Conservation (phyloP, 2,113 vertebrate species). For the Illadopsis cleaveri region DNA sequence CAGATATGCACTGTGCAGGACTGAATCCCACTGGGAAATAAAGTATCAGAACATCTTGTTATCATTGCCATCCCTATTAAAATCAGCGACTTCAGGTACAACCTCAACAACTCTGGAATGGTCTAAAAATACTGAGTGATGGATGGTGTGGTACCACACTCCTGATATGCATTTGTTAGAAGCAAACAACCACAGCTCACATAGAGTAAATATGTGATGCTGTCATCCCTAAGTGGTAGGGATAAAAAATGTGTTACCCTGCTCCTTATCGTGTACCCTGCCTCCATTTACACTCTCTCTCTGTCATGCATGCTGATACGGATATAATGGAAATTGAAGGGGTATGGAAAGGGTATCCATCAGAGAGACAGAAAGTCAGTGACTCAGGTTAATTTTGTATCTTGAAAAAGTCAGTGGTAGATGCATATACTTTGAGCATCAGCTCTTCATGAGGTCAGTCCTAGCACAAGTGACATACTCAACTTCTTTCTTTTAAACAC, state of each 20-base stretch:
- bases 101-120: constrained; percentile 3
- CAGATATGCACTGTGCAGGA: background rate
- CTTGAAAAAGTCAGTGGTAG: background rate
- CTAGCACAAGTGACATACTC: background rate
- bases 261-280: constrained; percentile 25
- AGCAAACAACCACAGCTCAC: constrained; percentile 9
- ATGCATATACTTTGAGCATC: background rate
- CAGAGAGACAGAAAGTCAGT: background rate
- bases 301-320: constrained; percentile 5
- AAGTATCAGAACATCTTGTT: constrained; percentile 13
- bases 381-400: background rate
- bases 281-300: constrained; percentile 21
- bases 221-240: constrained; percentile 33
- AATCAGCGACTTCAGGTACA: constrained; percentile 9
- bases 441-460: background rate
- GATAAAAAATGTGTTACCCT: constrained; percentile 51
- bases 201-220: constrained; percentile 25
- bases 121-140: constrained; percentile 35
- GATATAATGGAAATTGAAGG: constrained; percentile 15
- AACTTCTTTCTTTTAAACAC: background rate
- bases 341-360: background rate
- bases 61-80: constrained; percentile 17
- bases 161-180: constrained; percentile 45
- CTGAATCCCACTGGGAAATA: constrained; percentile 16
- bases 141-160: background rate